These are phyloP conservation scores for Drosophila koepferae DNA, from an alignment of 2,888 invertebrate genomes.

Conservation along the genomic window DNA sequence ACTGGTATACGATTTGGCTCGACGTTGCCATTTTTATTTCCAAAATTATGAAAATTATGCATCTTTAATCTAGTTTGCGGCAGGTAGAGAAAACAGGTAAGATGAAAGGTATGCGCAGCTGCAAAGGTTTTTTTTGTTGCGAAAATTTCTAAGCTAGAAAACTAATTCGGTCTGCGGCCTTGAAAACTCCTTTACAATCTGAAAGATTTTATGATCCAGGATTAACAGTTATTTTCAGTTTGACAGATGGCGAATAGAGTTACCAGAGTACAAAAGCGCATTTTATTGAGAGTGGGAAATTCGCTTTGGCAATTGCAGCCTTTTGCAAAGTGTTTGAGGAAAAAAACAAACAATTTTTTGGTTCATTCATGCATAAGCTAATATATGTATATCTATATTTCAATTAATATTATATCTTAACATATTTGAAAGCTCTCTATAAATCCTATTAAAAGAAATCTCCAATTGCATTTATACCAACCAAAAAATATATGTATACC, in stretches of 20 bases:
- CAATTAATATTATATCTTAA: not conserved
- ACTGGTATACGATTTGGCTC: conserved; percentile 21
- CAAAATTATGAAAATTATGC: conserved; percentile 1
- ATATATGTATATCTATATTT: not conserved
- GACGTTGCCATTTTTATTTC: conserved; percentile 25
- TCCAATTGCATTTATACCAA: not conserved
- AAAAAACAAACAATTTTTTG: not conserved
- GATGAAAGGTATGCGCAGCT: conserved; percentile 20
- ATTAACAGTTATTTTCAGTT: conserved; percentile 46
- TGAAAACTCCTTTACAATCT: conserved; percentile 1
- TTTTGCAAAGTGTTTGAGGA: not conserved
- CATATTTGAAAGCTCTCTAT: not conserved
- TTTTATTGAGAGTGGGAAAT: not conserved
- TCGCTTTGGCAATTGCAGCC: not conserved
- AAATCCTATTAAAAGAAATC: not conserved
- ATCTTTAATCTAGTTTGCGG: conserved; percentile 6
- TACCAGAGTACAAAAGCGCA: not conserved
- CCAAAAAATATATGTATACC: not conserved
- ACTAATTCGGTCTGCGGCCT: not conserved
- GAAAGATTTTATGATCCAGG: conserved; percentile 37
- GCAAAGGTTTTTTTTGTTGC: conserved; percentile 7
- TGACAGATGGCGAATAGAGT: conserved; percentile 46
- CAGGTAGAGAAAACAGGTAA: conserved; percentile 37
- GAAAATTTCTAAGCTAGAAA: conserved; percentile 4
- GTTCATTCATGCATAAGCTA: too few species aligned